Percentiles rank a stretch among this genome's conserved stretches.
Conservation (phyloP, 1,140 invertebrate genomes). For the Planococcus citri region DNA sequence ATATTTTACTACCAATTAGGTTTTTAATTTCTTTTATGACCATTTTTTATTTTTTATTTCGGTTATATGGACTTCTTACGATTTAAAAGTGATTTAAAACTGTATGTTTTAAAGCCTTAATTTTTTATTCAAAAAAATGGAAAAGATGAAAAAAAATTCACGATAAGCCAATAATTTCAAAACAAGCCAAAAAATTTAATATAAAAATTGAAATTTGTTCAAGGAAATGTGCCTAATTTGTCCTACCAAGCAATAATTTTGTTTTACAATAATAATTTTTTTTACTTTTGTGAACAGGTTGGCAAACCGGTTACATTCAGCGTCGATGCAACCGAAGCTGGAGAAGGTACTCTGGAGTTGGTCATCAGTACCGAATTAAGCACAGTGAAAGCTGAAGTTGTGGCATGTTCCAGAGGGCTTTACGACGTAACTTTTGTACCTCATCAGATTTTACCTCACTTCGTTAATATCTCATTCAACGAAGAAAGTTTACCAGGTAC, state of each 20-base stretch:
- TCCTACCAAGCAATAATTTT: no score
- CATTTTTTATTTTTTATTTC: no score
- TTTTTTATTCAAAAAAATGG: no score
- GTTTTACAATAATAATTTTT: not conserved
- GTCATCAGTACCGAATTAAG: constrained; percentile 83
- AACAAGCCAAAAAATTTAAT: no score
- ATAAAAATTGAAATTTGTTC: constrained; percentile 19
- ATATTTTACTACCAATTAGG: no score
- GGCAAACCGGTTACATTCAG: constrained; percentile 78
- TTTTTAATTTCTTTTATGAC: no score
- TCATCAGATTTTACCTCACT: constrained; percentile 75
- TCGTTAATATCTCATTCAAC: constrained; percentile 93
- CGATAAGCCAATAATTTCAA: no score
- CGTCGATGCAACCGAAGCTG: constrained; percentile 89
- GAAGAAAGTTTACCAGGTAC: constrained; percentile 73
- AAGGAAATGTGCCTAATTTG: no score
- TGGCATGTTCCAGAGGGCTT: constrained; percentile 74
- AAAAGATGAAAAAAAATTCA: no score
- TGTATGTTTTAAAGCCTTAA: no score
- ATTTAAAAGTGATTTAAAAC: no score
- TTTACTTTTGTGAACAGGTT: constrained; percentile 36
- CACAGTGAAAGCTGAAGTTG: constrained; percentile 75
- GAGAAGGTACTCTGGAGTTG: constrained; percentile 87
- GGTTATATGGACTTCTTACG: no score
- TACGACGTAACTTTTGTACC: constrained; percentile 97